Base-by-base conservation (phyloP, 1,140 invertebrate genomes). In the Ooceraea biroi region DNA sequence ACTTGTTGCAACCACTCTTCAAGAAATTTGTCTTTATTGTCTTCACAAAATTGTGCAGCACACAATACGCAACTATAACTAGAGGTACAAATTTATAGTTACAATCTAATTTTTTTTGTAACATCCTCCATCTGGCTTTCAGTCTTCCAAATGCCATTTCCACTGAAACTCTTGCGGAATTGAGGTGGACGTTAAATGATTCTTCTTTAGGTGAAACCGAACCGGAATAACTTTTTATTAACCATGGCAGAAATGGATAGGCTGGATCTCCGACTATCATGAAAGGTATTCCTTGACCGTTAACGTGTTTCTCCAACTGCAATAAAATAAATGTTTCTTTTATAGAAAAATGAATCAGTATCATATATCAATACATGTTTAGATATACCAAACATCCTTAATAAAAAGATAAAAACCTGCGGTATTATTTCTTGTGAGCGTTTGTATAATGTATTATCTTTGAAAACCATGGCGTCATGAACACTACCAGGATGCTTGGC, bases 81-180 rank as follows among this genome's bases (percentile, higher is more conserved):
- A 77, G 36, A 65, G 83, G 85, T 44, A 84, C 84, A 86, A 83
- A 90, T 25, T 68, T 78, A 61, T 68, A 68, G 46, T 55, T 88
- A 22, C 89, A 55, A 83, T 90, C 89, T 3, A 86, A 14, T 83
- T 57, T 74, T 78, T 90, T 90, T 25, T 61, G 27, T 27, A 90
- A 58, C 14, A 69, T 50, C 36, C 89, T 73, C 83, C 85, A 89
- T 44, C 88, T 27, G 8, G 69, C 69, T 66, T 90, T 91, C 12
- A 93, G 61, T 65, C 92, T 87, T 36, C 90, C 93, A 91, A 93
- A 94, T 19, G 90, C 91, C 84, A 91, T 92, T 82, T 94, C 92
- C 50, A 92, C 73, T 68, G 88, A 72, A 27, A 91, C 61, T 57
- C 92, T 83, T 57, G 84, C 90, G 8, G 86, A 52, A 84, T 68